phyloP scores from a whole-genome alignment of 2,888 invertebrate species.

The Gastracanthus pulcherrimus region DNA sequence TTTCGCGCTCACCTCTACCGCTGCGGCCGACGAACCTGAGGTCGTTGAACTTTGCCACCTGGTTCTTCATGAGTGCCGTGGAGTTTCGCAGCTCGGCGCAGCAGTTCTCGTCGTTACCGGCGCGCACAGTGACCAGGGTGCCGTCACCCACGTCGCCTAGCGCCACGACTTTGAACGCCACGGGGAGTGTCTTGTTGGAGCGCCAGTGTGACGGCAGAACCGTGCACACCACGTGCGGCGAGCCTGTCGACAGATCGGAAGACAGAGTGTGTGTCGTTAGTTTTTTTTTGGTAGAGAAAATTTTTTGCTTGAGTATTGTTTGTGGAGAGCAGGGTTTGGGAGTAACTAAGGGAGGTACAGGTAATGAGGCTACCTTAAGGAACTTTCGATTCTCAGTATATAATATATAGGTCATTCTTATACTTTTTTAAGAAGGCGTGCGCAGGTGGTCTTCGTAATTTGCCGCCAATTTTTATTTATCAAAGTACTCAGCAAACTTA shows the following conservation, averaged over 20 bases:
- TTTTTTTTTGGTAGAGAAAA: not conserved
- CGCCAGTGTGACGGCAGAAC: conserved; percentile 98
- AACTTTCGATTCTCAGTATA: no score
- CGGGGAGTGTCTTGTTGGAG: conserved; percentile 98
- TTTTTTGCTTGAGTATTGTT: not conserved
- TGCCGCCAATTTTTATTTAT: no score
- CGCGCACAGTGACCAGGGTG: conserved; percentile 95
- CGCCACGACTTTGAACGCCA: conserved; percentile 97
- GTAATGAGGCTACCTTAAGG: no score
- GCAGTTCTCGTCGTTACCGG: conserved; percentile 99
- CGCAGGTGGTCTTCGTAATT: no score
- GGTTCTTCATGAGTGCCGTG: conserved; percentile 98
- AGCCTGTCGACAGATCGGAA: conserved; percentile 73
- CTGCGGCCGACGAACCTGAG: conserved; percentile 98
- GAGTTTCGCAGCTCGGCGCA: conserved; percentile 97
- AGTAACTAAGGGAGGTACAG: no score
- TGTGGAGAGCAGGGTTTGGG: no score
- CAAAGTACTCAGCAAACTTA: no score
- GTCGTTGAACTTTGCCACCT: conserved; percentile 99
- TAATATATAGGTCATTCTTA: no score
- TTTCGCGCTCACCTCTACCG: conserved; percentile 94
- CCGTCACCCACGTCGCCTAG: conserved; percentile 97
- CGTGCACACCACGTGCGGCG: conserved; percentile 97
- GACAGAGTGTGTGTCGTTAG: not conserved
- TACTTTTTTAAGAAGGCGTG: no score